Conservation (phyloP, 2,797 vertebrate genomes). For the Pseudopleuronectes americanus region DNA sequence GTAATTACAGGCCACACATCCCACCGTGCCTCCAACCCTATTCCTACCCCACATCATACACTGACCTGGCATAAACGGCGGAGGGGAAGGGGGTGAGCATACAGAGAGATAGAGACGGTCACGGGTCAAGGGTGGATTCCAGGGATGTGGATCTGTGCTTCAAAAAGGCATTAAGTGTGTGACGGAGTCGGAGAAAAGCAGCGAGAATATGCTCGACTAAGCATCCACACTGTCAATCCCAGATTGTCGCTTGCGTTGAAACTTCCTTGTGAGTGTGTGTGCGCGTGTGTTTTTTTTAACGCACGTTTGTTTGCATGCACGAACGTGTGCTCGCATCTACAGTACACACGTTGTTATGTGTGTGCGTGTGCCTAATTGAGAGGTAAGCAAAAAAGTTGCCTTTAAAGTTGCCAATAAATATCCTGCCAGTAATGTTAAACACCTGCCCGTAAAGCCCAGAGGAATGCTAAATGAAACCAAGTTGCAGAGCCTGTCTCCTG, state of each 20-base stretch:
- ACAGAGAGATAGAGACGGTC: constrained; percentile 49
- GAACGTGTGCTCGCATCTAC: constrained; percentile 34
- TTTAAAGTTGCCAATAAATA: constrained; percentile 88
- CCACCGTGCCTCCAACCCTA: constrained; percentile 53
- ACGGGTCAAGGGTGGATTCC: constrained; percentile 59
- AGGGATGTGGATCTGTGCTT: constrained; percentile 55
- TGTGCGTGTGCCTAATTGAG: constrained; percentile 79
- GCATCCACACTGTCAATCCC: constrained; percentile 35
- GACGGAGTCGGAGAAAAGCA: constrained; percentile 48
- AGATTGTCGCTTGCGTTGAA: constrained; percentile 25
- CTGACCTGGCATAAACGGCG: constrained; percentile 74
- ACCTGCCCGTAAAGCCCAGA: constrained; percentile 87
- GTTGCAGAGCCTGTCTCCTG: constrained; percentile 83
- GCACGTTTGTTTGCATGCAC: constrained; percentile 5
- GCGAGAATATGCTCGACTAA: constrained; percentile 32
- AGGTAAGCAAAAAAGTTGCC: constrained; percentile 86
- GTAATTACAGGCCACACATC: constrained; percentile 82
- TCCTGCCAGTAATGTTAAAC: constrained; percentile 87
- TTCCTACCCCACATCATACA: constrained; percentile 61
- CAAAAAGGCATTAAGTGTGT: constrained; percentile 50
- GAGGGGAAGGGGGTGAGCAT: constrained; percentile 31
- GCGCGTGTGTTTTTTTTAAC: not conserved
- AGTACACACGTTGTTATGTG: constrained; percentile 59
- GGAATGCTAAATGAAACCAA: constrained; percentile 89
- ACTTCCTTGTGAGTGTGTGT: constrained; percentile 35